Percentiles rank a stretch among this genome's conserved stretches.
Conservation (phyloP, 2,797 vertebrate species). For the Anguilla obscura region DNA sequence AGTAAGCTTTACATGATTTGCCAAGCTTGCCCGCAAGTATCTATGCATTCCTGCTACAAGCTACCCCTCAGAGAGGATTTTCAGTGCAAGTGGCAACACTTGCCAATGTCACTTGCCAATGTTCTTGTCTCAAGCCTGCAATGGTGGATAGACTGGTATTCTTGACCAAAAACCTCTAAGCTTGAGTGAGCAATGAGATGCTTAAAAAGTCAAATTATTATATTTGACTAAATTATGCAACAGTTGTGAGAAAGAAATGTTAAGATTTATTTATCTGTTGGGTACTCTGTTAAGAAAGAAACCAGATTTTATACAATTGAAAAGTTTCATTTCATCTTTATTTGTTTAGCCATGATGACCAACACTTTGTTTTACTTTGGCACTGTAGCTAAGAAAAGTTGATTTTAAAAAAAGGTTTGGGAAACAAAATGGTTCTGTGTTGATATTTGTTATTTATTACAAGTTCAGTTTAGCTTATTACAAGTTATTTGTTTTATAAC, state of each 20-base stretch:
- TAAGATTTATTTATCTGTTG: too few relatives aligned
- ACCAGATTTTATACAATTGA: slow-evolving; percentile 16
- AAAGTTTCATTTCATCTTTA: slow-evolving; percentile 16
- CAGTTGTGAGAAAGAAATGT: too few relatives aligned
- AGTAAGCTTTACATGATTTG: not conserved
- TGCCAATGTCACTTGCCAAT: slow-evolving; percentile 2
- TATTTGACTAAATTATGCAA: too few relatives aligned
- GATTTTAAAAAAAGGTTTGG: not conserved
- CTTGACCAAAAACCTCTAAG: slow-evolving; percentile 23
- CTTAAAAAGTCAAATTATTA: not conserved
- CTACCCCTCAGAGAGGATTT: slow-evolving; percentile 4
- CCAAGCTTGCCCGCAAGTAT: slow-evolving; percentile 27
- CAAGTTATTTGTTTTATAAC: slow-evolving; percentile 27
- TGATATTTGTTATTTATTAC: slow-evolving; percentile 3
- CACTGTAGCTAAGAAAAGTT: not conserved
- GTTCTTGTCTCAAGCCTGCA: slow-evolving; percentile 17
- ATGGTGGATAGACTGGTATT: slow-evolving; percentile 26
- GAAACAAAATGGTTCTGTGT: not conserved
- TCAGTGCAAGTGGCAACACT: slow-evolving; percentile 18
- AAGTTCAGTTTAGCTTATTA: slow-evolving; percentile 19
- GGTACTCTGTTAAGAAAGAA: not conserved
- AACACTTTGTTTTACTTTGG: not conserved
- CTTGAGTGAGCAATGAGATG: not conserved
- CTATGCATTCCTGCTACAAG: slow-evolving; percentile 13
- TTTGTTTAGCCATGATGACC: not conserved